Conservation (phyloP, 1,140 invertebrate genomes). For the Armadillidium nasatum region DNA sequence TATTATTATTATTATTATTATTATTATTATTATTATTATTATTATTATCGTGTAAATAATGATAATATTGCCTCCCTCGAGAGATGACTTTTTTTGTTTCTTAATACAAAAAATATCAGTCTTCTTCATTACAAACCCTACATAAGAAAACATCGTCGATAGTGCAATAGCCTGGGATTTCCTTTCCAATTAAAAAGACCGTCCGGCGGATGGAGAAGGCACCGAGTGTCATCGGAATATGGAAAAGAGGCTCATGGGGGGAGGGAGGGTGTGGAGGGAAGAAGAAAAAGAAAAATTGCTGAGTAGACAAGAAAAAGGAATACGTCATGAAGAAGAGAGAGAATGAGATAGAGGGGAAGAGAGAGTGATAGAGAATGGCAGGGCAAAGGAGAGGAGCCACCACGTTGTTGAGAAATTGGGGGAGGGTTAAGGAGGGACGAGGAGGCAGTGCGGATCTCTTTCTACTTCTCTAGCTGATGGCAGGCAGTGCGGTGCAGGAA, state of each 20-base stretch:
- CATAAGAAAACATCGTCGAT: too few species aligned
- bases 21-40: too few species aligned
- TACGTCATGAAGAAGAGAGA: not conserved
- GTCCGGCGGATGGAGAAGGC: conserved; percentile 5
- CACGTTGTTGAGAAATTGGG: not conserved
- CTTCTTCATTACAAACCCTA: too few species aligned
- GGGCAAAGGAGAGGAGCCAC: not conserved
- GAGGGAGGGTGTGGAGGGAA: not conserved
- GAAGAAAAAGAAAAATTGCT: not conserved
- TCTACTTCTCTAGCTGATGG: not conserved
- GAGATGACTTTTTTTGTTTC: too few species aligned
- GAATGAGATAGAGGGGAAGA: not conserved
- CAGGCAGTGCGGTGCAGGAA: conserved; percentile 7
- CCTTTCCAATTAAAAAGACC: conserved; percentile 1
- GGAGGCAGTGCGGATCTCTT: not conserved
- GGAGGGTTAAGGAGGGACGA: too few species aligned
- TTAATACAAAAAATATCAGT: too few species aligned
- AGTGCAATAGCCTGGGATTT: not conserved
- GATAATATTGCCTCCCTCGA: too few species aligned
- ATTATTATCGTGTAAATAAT: too few species aligned
- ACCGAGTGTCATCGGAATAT: not conserved
- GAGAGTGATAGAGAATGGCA: not conserved
- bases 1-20: too few species aligned
- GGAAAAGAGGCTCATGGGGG: not conserved
- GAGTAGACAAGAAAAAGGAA: not conserved